phyloP scores from a whole-genome alignment of 1,140 invertebrate species.

The Platorchestia sp. region DNA sequence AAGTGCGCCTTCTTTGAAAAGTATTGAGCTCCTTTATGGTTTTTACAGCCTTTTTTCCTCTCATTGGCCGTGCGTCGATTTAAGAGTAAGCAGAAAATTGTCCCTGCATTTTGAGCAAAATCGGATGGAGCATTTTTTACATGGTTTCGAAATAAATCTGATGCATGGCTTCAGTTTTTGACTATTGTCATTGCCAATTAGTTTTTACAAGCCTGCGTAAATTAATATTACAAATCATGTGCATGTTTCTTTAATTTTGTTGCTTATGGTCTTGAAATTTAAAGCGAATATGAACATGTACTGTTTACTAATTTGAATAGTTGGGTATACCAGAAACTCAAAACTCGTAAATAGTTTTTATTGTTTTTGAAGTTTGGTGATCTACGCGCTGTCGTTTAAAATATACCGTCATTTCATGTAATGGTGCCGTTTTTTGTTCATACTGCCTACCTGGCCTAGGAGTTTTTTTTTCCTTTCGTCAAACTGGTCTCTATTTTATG shows the following conservation, averaged over 20 bases:
- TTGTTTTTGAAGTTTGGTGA: too few relatives aligned
- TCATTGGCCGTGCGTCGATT: background rate
- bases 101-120: background rate
- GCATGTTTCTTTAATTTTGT: background rate
- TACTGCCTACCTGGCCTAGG: too few relatives aligned
- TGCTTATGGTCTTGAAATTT: too few relatives aligned
- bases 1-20: conserved; percentile 18
- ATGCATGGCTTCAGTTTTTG: background rate
- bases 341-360: too few relatives aligned
- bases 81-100: background rate
- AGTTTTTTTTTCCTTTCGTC: too few relatives aligned
- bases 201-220: background rate
- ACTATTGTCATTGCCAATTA: background rate
- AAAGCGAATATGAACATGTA: too few relatives aligned
- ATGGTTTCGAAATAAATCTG: background rate
- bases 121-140: background rate
- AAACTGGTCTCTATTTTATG: too few relatives aligned
- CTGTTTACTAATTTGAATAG: too few relatives aligned
- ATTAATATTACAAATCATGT: background rate
- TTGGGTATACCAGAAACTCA: too few relatives aligned
- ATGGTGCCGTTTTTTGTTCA: too few relatives aligned
- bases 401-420: too few relatives aligned
- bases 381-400: too few relatives aligned
- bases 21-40: conserved; percentile 7
- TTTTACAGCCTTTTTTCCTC: background rate